Evolutionary conservation across 2,797 vertebrate genomes (phyloP), one percentile per base, ranked within the genome.

Genomic region (Ataeniobius toweri): DNA sequence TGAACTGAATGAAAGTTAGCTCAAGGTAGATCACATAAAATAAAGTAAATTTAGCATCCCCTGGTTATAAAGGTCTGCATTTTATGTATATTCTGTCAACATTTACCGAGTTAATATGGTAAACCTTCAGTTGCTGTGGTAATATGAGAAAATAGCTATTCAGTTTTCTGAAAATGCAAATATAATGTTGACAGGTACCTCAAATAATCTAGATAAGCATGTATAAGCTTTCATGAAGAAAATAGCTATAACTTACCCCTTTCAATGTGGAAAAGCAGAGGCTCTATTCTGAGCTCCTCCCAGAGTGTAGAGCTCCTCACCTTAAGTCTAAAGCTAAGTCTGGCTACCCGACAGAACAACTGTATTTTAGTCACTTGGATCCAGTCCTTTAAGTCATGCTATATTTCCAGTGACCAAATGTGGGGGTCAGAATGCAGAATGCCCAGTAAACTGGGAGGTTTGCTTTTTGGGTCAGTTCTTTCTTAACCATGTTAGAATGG

Each of bases 1-100:
- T 22, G 83, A 74, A 81, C 39, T 26, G 69, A 79, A 86, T 78
- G 2, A 48, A 83, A 83, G 58, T 68, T 81, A 39, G 63, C 44
- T 71, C 28, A 75, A 31, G 58, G 53, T 81, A 71, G 51, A 76
- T 77, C 76, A 71, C 48, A 76, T 56, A 65, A 48, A 12, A 80
- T 55, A 28, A 24, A 73, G 69, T 55, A 79, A 71, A 78, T n/a
- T 86, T 71, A 77, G 44, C n/a, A 22, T 53, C 22, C 22, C 20
- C 18, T 56, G 53, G 31, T 20, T 8, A 24, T 1, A 4, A 1
- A 68, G 6, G 22, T 41, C 9, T 24, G 10, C 10, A 39, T 67
- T 65, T 65, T 61, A 16, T 16, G 5, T 73, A 51, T 79, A 83
- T 85, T 48, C 5, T 71, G 20, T 82, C 16, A 41, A 1, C 75